A percentile compares a stretch with the other conserved stretches of the same genome.
Evolutionary conservation across 2,888 invertebrate genomes (phyloP).

Genomic region (Caenorhabditis sulstoni): DNA sequence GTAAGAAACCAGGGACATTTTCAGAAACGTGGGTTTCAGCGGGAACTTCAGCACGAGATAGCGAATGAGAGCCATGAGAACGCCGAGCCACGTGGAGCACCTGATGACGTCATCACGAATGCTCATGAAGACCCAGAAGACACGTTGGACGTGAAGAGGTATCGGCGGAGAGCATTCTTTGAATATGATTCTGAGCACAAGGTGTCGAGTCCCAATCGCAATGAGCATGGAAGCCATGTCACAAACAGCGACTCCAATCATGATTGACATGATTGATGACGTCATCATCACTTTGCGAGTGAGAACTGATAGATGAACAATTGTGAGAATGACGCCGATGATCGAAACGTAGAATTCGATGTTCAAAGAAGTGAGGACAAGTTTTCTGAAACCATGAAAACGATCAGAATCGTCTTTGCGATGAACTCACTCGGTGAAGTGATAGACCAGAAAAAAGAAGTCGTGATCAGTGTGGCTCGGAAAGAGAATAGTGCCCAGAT

Average conservation of each 20-base stretch:
- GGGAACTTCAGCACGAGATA: slow-evolving; percentile 8
- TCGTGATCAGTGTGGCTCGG: too few species aligned
- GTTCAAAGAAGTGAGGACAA: background rate
- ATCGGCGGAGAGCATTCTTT: slow-evolving; percentile 5
- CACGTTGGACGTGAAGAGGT: background rate
- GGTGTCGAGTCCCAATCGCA: background rate
- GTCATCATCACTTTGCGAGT: slow-evolving; percentile 33
- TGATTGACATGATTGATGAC: slow-evolving; percentile 23
- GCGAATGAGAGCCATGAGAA: slow-evolving; percentile 30
- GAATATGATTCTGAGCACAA: too few species aligned
- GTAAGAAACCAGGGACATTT: background rate
- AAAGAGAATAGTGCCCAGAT: too few species aligned
- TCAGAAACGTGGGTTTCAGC: too few species aligned
- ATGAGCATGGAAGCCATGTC: slow-evolving; percentile 16
- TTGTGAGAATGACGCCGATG: background rate
- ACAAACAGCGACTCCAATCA: slow-evolving; percentile 36
- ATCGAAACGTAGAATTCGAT: background rate
- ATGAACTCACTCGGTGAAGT: too few species aligned
- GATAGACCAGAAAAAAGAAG: too few species aligned
- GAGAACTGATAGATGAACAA: slow-evolving; percentile 13
- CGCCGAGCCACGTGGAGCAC: slow-evolving; percentile 22
- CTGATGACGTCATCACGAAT: slow-evolving; percentile 12
- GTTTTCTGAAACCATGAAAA: background rate
- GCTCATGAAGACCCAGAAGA: slow-evolving; percentile 1
- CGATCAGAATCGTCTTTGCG: too few species aligned